A percentile compares a stretch with the other conserved stretches of the same genome.
These are phyloP conservation scores for Deilephila porcellus DNA, from an alignment of 2,888 invertebrate species.

Conservation along the genomic window DNA sequence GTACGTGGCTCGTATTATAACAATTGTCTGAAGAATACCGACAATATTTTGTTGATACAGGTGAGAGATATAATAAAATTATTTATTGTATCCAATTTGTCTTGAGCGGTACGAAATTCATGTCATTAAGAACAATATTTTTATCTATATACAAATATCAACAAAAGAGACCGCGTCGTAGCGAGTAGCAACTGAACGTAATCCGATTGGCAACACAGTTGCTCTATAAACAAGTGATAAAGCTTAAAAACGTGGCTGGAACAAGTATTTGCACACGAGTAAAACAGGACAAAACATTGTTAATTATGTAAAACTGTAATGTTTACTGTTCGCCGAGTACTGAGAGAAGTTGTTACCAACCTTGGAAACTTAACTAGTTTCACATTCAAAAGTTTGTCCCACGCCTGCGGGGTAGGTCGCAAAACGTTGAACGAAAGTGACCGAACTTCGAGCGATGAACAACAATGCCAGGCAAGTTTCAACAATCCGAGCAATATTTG, in stretches of 20 bases:
- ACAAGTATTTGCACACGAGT: slow-evolving; percentile 43
- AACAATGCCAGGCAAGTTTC: slow-evolving; percentile 68
- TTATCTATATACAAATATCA: background rate
- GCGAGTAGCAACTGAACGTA: background rate
- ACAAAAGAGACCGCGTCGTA: background rate
- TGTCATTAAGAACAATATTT: background rate
- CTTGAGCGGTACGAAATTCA: background rate
- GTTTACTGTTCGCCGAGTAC: slow-evolving; percentile 54
- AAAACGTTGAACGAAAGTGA: slow-evolving; percentile 65
- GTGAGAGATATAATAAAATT: slow-evolving; percentile 15
- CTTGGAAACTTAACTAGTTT: slow-evolving; percentile 71
- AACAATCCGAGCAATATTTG: slow-evolving; percentile 67
- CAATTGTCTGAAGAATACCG: slow-evolving; percentile 19
- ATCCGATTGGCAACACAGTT: background rate
- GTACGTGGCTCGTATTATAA: slow-evolving; percentile 34
- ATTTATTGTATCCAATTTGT: background rate
- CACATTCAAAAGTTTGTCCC: slow-evolving; percentile 65
- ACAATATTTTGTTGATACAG: slow-evolving; percentile 20
- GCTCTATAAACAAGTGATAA: slow-evolving; percentile 21
- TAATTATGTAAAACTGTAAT: slow-evolving; percentile 61
- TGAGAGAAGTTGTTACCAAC: slow-evolving; percentile 56
- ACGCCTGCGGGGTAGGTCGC: slow-evolving; percentile 50
- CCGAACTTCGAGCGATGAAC: slow-evolving; percentile 68
- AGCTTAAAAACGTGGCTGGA: slow-evolving; percentile 52
- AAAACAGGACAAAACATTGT: slow-evolving; percentile 51